Percentiles rank a stretch among this genome's conserved stretches.
These are phyloP conservation scores for Heterochromis multidens DNA, from an alignment of 2,113 vertebrate genomes.

Conservation along the genomic window DNA sequence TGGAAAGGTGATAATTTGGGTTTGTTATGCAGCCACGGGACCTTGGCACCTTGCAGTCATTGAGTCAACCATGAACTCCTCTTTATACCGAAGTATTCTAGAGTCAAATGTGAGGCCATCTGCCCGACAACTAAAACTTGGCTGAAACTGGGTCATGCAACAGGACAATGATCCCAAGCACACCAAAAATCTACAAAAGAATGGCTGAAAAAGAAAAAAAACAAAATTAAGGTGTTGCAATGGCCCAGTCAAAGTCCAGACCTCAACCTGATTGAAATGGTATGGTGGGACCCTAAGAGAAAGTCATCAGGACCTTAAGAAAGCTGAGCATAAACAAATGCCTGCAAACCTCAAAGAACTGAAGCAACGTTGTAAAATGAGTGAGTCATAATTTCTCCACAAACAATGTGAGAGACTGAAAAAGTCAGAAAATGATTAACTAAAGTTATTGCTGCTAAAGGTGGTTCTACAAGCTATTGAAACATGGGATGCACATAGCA, in stretches of 20 bases:
- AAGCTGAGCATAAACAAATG: too few relatives aligned
- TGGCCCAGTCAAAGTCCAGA: rapidly evolving
- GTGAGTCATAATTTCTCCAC: too few relatives aligned
- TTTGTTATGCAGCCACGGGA: too few relatives aligned
- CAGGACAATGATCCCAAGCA: background rate
- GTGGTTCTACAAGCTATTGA: background rate
- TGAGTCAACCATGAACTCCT: background rate
- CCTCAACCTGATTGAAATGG: background rate
- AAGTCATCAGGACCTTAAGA: too few relatives aligned
- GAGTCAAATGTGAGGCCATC: background rate
- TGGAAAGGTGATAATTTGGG: background rate
- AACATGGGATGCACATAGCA: background rate
- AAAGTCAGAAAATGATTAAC: background rate
- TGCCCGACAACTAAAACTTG: background rate
- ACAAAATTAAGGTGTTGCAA: background rate
- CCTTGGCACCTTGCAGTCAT: background rate
- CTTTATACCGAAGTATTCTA: background rate
- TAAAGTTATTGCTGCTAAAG: background rate
- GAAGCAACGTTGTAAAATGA: too few relatives aligned
- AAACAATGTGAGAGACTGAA: background rate
- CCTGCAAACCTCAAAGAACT: too few relatives aligned
- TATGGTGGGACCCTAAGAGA: background rate
- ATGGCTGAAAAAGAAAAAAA: background rate
- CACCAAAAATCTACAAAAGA: background rate
- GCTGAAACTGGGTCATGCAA: too few relatives aligned